A percentile compares a stretch with the other conserved stretches of the same genome.
Conservation (phyloP, 2,888 invertebrate species). For the Tolmerus cingulatus region DNA sequence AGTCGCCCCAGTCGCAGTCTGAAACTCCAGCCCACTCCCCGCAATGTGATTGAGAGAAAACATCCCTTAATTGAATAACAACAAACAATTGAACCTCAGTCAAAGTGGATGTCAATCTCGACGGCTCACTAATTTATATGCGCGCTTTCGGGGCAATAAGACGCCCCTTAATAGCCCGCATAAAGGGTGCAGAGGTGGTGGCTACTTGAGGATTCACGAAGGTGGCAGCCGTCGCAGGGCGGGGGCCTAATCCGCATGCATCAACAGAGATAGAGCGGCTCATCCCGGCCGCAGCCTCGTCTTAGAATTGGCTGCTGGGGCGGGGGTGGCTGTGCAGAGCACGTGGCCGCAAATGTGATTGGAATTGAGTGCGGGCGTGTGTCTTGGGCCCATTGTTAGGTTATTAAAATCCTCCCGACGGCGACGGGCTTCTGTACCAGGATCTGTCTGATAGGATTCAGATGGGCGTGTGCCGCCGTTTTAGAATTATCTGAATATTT, state of each 20-base stretch:
- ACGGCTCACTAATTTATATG: conserved; percentile 11
- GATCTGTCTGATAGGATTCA: conserved; percentile 10
- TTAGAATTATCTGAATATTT: not conserved
- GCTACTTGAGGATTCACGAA: conserved; percentile 31
- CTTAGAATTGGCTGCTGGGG: conserved; percentile 15
- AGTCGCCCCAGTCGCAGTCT: not conserved
- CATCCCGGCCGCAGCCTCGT: not conserved
- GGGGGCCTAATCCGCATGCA: conserved; percentile 31
- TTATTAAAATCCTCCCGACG: not conserved
- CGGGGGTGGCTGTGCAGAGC: conserved; percentile 50
- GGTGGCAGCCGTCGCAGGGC: not conserved
- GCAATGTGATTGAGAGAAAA: conserved; percentile 25
- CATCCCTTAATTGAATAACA: conserved; percentile 44
- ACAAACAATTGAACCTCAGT: conserved; percentile 37
- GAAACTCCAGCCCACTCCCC: not conserved
- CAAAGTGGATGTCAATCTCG: conserved; percentile 36
- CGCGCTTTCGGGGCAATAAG: conserved; percentile 18
- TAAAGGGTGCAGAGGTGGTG: not conserved
- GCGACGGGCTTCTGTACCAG: not conserved
- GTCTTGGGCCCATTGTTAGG: conserved; percentile 45
- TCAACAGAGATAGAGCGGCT: conserved; percentile 27
- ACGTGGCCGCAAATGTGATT: conserved; percentile 53
- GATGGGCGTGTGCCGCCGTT: conserved; percentile 7
- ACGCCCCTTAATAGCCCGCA: not conserved
- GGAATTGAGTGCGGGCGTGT: conserved; percentile 52